Percentiles rank a stretch among this genome's conserved stretches.
These are phyloP conservation scores for Eilema caniola DNA, from an alignment of 2,888 invertebrate species.

Conservation along the genomic window DNA sequence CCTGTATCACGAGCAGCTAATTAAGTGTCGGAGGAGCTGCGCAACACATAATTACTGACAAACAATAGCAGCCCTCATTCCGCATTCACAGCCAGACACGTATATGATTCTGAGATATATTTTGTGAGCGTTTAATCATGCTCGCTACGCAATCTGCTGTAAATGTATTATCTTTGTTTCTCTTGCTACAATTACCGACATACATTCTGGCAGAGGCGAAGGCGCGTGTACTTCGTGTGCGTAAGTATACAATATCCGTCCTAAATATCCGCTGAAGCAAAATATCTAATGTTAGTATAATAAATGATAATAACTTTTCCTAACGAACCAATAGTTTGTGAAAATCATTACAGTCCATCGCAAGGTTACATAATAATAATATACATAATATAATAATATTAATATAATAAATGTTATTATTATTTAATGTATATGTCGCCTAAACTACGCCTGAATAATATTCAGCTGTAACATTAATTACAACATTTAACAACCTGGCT, in stretches of 20 bases:
- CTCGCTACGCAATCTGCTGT: neutral
- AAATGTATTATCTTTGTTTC: neutral
- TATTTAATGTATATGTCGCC: no score
- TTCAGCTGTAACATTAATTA: no score
- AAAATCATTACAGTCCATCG: neutral
- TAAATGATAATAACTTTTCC: no score
- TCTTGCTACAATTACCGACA: neutral
- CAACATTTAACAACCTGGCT: no score
- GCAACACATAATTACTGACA: constrained; percentile 3
- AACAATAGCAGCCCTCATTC: neutral
- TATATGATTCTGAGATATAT: neutral
- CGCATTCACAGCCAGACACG: neutral
- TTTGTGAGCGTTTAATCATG: neutral
- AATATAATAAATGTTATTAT: no score
- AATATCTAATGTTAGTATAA: neutral
- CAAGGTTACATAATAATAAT: no score
- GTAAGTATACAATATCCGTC: no score
- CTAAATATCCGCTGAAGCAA: neutral
- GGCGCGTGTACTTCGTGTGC: neutral
- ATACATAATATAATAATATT: no score
- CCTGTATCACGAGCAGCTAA: constrained; percentile 5
- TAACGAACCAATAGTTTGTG: neutral
- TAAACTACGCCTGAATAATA: no score
- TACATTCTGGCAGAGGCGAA: neutral
- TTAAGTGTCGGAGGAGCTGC: neutral